Base-by-base conservation (phyloP, 2,888 invertebrate species). In the Coelinius sp. region DNA sequence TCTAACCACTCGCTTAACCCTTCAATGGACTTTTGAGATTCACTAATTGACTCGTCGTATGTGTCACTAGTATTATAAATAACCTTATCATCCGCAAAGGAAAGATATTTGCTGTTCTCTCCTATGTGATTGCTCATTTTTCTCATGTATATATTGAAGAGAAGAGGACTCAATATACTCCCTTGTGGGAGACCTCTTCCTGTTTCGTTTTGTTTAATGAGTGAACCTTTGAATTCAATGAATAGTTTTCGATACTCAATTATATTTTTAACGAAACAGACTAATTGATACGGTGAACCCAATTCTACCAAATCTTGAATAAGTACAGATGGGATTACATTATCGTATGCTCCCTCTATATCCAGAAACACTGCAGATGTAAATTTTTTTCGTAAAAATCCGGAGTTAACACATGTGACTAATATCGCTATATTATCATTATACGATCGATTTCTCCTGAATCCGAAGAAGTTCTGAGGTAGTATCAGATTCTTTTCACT, bases 281-380 rank as follows among this genome's bases (percentile, higher is more conserved):
- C n/a, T n/a, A 20, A 8, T 14, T 49, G 4, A 49, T 49, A 49
- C 4, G 20, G 49, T 8, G n/a, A 7, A 3, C 20, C 49, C 6
- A 41, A 10, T 12, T 41, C 41, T 10, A 41, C n/a, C 2, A 41
- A 12, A n/a, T 41, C 41, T 12, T 56, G 25, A 12, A 56, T 3
- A 6, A 25, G 10, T 8, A 22, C 10, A 12, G n/a, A 0, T 1
- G 56, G 25, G 0, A 56, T 8, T 12, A 73, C 70, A 12, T 56
- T 70, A 22, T 70, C 70, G 20, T 59, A 73, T 2, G 73, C 70
- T 1, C 62, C 70, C 20, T 70, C 46, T 3, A 73, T 73, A 41
- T 73, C 73, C 0, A 73, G 25, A 22, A 73, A 73, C 0, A 67
- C 52, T 1, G 38, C 67, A 5, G 41, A 59, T 0, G 62, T 17